Conservation (phyloP, 92 coral and sea anemone genomes). For the Chrysogorgia sp. region DNA sequence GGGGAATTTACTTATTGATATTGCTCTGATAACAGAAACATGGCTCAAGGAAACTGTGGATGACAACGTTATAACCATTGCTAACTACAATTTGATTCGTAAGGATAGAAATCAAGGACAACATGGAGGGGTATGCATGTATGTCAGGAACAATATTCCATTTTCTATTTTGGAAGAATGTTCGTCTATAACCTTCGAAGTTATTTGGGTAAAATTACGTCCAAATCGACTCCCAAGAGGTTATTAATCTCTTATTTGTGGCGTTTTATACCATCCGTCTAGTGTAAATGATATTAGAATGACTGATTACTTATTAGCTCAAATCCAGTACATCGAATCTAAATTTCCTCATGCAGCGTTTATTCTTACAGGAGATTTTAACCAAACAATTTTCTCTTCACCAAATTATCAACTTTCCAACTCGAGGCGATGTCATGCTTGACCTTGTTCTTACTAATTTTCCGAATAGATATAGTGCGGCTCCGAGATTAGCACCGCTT, state of each 20-base stretch:
- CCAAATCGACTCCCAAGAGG: constrained; percentile 68
- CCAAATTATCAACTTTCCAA: no score
- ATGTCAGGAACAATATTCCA: constrained; percentile 40
- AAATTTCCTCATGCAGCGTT: no score
- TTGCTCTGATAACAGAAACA: constrained; percentile 60
- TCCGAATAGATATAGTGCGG: no score
- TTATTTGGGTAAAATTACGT: constrained; percentile 58
- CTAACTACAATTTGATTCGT: constrained; percentile 67
- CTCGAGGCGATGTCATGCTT: no score
- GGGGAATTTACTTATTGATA: constrained; percentile 51
- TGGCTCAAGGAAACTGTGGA: constrained; percentile 66
- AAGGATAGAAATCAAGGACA: constrained; percentile 53
- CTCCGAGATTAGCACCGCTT: no score
- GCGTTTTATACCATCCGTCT: constrained; percentile 52
- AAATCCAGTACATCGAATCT: no score
- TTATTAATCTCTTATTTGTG: constrained; percentile 13
- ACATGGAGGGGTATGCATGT: constrained; percentile 67
- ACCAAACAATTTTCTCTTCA: no score
- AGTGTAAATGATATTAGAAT: constrained; percentile 8
- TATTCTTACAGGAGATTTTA: no score
- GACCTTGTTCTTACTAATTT: no score
- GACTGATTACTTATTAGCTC: constrained; percentile 24
- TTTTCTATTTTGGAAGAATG: constrained; percentile 38
- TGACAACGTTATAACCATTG: constrained; percentile 48
- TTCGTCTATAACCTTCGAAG: constrained; percentile 53